phyloP scores from a whole-genome alignment of 2,113 vertebrate species.

The Dipodomys merriami region DNA sequence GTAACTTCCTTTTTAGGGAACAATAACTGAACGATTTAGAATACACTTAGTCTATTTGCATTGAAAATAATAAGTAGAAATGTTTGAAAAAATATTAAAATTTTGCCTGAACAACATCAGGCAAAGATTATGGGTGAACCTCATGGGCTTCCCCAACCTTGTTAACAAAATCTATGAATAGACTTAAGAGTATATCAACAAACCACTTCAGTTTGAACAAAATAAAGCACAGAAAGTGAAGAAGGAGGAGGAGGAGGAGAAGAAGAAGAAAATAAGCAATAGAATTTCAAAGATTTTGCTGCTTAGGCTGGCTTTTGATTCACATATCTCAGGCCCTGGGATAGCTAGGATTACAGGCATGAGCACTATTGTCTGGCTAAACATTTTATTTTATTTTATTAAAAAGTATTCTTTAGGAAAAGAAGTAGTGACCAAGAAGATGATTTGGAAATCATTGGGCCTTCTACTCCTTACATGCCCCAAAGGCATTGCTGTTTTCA shows the following conservation, averaged over 20 bases:
- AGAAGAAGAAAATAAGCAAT: neutral
- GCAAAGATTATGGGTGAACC: neutral
- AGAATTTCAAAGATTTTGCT: too few species aligned
- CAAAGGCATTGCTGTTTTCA: neutral
- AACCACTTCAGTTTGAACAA: neutral
- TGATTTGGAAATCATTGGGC: neutral
- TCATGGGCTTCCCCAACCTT: neutral
- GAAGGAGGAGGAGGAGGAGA: too few species aligned
- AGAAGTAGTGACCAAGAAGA: neutral
- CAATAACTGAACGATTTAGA: neutral
- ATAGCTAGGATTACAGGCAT: too few species aligned
- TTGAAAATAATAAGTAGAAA: neutral
- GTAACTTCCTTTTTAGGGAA: neutral
- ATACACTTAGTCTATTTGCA: neutral
- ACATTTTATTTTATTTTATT: too few species aligned
- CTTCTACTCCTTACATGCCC: neutral
- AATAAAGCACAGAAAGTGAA: too few species aligned
- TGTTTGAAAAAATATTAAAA: neutral
- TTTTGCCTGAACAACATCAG: neutral
- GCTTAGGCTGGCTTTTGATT: too few species aligned
- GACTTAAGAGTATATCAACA: neutral
- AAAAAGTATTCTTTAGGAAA: too few species aligned
- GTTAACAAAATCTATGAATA: neutral
- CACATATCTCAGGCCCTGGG: too few species aligned
- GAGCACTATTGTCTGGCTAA: too few species aligned